Conservation (phyloP, 2,113 vertebrate species). For the Grallaria varia region DNA sequence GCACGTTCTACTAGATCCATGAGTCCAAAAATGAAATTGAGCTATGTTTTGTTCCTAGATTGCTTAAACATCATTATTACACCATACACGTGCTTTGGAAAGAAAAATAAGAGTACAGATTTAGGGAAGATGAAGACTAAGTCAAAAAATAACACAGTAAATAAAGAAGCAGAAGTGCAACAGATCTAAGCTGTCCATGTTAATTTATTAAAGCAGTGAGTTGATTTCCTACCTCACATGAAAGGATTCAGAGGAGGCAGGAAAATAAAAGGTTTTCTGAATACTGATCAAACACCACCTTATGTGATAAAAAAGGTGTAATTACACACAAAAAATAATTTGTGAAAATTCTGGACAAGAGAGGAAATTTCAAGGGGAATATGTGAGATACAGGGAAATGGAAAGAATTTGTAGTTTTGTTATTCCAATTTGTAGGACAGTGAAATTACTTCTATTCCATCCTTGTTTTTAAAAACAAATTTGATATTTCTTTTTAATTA, state of each 20-base stretch:
- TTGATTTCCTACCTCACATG: background rate
- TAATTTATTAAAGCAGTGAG: background rate
- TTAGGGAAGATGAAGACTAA: background rate
- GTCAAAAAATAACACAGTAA: slow-evolving; percentile 11
- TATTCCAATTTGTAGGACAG: background rate
- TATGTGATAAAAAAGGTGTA: background rate
- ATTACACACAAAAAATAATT: background rate
- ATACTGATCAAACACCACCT: background rate
- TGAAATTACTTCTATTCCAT: background rate
- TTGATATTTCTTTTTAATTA: background rate
- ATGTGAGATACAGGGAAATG: background rate
- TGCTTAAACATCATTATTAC: background rate
- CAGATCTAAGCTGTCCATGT: background rate
- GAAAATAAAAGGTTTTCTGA: background rate
- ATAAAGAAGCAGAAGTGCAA: background rate
- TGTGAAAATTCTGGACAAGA: background rate
- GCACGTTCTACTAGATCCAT: background rate
- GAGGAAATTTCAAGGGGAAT: background rate
- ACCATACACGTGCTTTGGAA: background rate
- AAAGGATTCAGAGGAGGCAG: background rate
- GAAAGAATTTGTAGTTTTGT: background rate
- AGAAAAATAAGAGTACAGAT: background rate
- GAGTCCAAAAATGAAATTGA: background rate
- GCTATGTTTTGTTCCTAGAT: background rate
- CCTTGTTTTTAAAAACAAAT: background rate